Evolutionary conservation across 1,140 invertebrate species (phyloP), one percentile per base, ranked within the genome.

Genomic region (Drosophila elegans): DNA sequence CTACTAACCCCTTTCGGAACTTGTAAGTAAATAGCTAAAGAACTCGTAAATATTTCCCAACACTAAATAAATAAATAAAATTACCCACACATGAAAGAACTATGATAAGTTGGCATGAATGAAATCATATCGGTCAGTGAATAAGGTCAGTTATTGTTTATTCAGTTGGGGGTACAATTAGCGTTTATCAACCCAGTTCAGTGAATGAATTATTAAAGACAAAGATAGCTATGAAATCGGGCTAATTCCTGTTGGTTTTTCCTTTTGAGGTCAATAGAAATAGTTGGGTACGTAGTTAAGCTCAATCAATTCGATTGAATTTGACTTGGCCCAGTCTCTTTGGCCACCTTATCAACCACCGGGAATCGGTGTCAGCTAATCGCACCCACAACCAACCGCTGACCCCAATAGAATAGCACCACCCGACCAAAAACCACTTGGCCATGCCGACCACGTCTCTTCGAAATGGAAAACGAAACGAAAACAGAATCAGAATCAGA

Each of bases 331-430:
- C 25, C n/a, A 29, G 29, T 36, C 36, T 32, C 27, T 16, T 9
- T 10, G 4, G 12, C 38, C 29, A 29, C 25, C 64, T 71, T 71
- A 71, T 71, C 67, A 69, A 53, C 5, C 29, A 21, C 25, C 36
- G 63, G 63, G 51, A 69, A 71, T 69, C 52, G 68, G 68, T 71
- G 68, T 48, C 67, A 57, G 42, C 67, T 69, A 69, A 69, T 69
- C 67, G 64, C 68, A 71, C 66, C 66, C 68, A 71, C 63, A 64
- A 64, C 64, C 27, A 63, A 29, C 62, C 48, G 29, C 27, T 72
- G 68, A 57, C 68, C 68, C 38, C 68, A 72, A 72, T 72, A 36
- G 68, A 29, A 25, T 38, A 13, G 29, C 16, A 32, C 34, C 59
- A 48, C 52, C 60, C 32, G 16, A 44, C 52, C 66, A n/a, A 32